Conservation (phyloP, 2,888 invertebrate species). For the Limenitis camilla region DNA sequence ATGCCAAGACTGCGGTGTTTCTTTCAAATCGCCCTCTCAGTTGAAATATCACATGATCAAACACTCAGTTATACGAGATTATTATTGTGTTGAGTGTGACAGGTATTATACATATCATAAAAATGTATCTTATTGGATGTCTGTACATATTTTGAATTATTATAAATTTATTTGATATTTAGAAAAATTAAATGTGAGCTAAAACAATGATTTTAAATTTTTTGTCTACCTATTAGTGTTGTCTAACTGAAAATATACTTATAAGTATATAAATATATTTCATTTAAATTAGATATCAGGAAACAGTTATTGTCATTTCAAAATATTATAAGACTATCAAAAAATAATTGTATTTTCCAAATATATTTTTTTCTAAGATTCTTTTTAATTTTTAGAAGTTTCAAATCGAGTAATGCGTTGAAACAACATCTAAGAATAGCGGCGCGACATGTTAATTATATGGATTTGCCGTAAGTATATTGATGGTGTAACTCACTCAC, state of each 20-base stretch:
- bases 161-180: too few species aligned
- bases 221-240: background rate
- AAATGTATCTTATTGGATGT: too few species aligned
- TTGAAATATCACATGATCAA: conserved; percentile 43
- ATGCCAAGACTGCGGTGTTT: conserved; percentile 46
- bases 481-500: too few species aligned
- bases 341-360: too few species aligned
- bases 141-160: too few species aligned
- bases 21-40: conserved; percentile 45
- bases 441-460: conserved; percentile 42
- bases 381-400: conserved; percentile 49
- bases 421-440: conserved; percentile 53
- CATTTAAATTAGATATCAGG: too few species aligned
- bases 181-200: background rate
- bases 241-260: too few species aligned
- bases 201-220: background rate
- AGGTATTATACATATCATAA: conserved; percentile 31
- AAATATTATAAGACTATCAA: too few species aligned
- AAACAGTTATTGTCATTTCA: too few species aligned
- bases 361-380: too few species aligned
- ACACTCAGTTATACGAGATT: conserved; percentile 39
- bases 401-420: conserved; percentile 47
- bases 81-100: conserved; percentile 60
- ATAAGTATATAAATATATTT: too few species aligned
- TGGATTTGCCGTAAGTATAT: conserved; percentile 51